Evolutionary conservation across 64 coral and sea anemone species (phyloP), one percentile per base, ranked within the genome.

Genomic region (Cladopsammia gracilis): DNA sequence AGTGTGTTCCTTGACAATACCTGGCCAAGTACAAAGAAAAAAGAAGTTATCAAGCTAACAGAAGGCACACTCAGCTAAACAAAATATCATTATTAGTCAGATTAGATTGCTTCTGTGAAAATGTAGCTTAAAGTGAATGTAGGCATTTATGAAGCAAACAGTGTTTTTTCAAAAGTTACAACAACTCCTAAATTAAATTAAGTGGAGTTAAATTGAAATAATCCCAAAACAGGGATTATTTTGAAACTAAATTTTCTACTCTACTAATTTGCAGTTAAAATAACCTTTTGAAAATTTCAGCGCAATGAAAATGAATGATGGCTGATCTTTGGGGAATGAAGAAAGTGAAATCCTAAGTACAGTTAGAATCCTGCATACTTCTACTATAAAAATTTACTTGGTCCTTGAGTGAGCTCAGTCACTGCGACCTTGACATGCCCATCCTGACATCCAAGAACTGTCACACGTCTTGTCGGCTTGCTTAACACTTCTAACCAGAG

Each of bases 401-500:
- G 76, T 57, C 53, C 50, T 48, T 66, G 69, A 50, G 53, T 22
- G 25, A 69, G 82, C 5, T 89, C 78, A 15, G 84, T 82, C 51
- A 90, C 60, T 70, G 81, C 76, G 0, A 95, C 12, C 51, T 95
- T 67, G 14, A 95, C 87, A 90, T 75, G 53, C 2, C 93, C 93
- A 71, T 86, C 74, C 20, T 95, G 93, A 82, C 93, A 95, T 6
- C 79, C 93, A 52, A 95, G 51, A 20, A 82, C 79, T 77, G 87
- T 95, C 7, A 95, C 19, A 11, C 88, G 48, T 61, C 58, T 74
- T 10, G 42, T 13, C 48, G 25, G 48, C 15, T 75, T 24, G 25
- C 59, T 58, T 67, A 81, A 24, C 20, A 95, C 73, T 48, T 95
- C 93, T 11, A 95, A 90, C 93, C 93, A 90, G 18, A 95, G 69